phyloP scores from a whole-genome alignment of 2,888 invertebrate species.

The Chrysolina haemoptera region DNA sequence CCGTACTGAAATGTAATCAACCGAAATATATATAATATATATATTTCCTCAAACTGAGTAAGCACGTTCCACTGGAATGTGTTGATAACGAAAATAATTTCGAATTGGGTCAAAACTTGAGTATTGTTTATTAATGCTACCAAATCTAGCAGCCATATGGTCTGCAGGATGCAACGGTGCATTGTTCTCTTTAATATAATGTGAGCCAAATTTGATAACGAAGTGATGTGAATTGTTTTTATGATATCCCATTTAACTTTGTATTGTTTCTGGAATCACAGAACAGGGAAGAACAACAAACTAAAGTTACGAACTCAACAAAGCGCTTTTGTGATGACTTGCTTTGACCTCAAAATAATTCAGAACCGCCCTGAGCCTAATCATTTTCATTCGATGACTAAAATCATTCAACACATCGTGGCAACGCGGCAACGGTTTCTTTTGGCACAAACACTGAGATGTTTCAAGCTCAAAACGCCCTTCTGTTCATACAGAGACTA shows the following conservation, averaged over 20 bases:
- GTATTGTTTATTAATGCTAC: conserved; percentile 16
- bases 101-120: conserved; percentile 12
- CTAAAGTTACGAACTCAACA: background rate
- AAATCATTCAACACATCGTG: too few relatives aligned
- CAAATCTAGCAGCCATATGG: background rate
- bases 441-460: too few relatives aligned
- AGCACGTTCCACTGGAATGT: background rate
- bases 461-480: too few relatives aligned
- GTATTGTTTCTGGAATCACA: background rate
- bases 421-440: too few relatives aligned
- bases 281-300: background rate
- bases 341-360: too few relatives aligned
- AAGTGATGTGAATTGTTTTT: background rate
- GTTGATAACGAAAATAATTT: conserved; percentile 13
- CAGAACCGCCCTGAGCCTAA: too few relatives aligned
- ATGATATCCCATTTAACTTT: background rate
- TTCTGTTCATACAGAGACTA: too few relatives aligned
- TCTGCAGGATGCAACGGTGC: background rate
- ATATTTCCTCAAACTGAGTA: background rate
- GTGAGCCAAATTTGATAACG: background rate
- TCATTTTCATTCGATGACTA: too few relatives aligned
- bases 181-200: conserved; percentile 12
- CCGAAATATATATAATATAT: background rate
- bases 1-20: background rate
- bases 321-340: too few relatives aligned